phyloP scores from a whole-genome alignment of 2,797 vertebrate species.

The Cynopterus sphinx region DNA sequence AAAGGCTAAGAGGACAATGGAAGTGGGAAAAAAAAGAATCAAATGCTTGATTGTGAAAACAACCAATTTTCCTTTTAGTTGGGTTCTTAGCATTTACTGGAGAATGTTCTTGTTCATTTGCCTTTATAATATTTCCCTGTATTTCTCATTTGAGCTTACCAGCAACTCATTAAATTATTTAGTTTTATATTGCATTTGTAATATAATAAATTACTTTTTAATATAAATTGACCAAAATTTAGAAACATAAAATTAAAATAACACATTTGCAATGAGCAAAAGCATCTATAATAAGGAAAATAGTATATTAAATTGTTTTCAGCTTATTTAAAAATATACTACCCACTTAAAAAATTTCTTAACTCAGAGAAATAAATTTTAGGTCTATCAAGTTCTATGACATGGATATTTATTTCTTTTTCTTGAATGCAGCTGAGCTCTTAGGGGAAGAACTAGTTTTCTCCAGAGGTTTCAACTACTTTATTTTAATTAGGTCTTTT shows the following conservation, averaged over 20 bases:
- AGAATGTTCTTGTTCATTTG: conserved; percentile 38
- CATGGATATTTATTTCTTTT: conserved; percentile 24
- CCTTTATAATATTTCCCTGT: conserved; percentile 57
- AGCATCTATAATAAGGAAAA: neutral
- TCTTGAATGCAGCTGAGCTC: conserved; percentile 42
- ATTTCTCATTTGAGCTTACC: conserved; percentile 36
- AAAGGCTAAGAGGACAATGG: neutral
- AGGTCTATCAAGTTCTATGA: conserved; percentile 4
- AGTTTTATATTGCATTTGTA: conserved; percentile 35
- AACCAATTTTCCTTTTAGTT: neutral
- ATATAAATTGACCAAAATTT: conserved; percentile 34
- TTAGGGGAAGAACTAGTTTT: conserved; percentile 38
- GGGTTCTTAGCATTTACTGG: neutral
- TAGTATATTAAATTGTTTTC: neutral
- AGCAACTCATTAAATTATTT: conserved; percentile 53
- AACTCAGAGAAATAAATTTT: conserved; percentile 55
- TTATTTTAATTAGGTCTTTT: conserved; percentile 66
- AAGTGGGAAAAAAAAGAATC: neutral
- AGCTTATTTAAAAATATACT: conserved; percentile 6
- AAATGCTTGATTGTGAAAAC: neutral
- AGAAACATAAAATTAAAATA: conserved; percentile 46
- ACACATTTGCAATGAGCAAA: neutral
- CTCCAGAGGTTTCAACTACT: conserved; percentile 43
- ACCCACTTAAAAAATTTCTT: neutral
- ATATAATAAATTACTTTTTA: conserved; percentile 44